These are phyloP conservation scores for Grus americana DNA, from an alignment of 2,113 vertebrate species.

Conservation along the genomic window DNA sequence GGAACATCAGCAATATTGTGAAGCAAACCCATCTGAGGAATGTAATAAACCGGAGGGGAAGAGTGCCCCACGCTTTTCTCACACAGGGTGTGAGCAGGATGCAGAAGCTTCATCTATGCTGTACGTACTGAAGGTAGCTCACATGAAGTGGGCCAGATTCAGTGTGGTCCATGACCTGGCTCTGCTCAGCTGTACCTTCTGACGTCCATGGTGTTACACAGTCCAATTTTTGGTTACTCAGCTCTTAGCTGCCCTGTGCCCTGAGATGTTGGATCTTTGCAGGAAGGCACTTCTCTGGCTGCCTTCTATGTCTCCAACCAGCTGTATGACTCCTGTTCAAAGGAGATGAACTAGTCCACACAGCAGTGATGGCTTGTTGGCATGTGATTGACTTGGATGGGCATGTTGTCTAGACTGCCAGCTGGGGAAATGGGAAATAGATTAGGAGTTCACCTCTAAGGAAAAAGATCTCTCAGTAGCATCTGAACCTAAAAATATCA, in stretches of 20 bases:
- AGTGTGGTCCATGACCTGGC: not conserved
- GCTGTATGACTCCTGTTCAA: not conserved
- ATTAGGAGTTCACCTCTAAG: not conserved
- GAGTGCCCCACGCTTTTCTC: not conserved
- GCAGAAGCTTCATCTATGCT: not conserved
- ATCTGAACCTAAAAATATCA: conserved; percentile 1
- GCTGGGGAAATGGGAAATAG: not conserved
- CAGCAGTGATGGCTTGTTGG: not conserved
- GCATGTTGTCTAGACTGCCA: not conserved
- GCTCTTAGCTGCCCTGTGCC: not conserved
- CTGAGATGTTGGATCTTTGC: not conserved
- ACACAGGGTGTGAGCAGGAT: not conserved
- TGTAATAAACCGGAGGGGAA: not conserved
- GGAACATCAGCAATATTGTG: not conserved
- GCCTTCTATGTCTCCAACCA: not conserved
- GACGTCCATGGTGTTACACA: not conserved
- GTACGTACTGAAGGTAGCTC: rapidly evolving
- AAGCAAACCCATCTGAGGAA: not conserved
- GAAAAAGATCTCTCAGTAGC: not conserved
- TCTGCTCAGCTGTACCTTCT: not conserved
- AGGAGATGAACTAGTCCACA: not conserved
- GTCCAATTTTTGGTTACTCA: not conserved
- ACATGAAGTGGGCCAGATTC: not conserved
- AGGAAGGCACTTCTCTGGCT: not conserved
- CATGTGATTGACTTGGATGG: not conserved